Evolutionary conservation across 1,140 invertebrate genomes (phyloP), one percentile per base, ranked within the genome.

Genomic region (Calycopis cecrops): DNA sequence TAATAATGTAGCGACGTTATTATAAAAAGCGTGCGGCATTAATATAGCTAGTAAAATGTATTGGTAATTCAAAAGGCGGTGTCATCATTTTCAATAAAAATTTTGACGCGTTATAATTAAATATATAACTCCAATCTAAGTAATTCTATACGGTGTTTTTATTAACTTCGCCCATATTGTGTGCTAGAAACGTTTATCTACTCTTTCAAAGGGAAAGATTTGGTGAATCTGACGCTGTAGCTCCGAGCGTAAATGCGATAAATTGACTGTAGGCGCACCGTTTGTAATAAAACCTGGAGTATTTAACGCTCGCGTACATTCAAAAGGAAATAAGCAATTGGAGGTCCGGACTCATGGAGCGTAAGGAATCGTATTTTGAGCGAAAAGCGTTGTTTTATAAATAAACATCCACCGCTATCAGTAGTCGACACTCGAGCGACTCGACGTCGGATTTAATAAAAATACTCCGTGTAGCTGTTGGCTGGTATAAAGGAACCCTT

Each of bases 311-410:
- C 67, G 65, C 66, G 60, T 69, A 63, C 71, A 48, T 73, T 70
- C 65, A 60, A 71, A 70, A 75, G 61, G 63, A 69, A 62, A 53
- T 40, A 62, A 71, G 71, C 69, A 72, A 70, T 69, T 65, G 60
- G 57, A 58, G 57, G 49, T 49, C 55, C 60, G 60, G 60, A 55
- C 52, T 55, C 52, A 57, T 57, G 57, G 55, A 58, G 35, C 17
- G 54, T 65, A 73, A 75, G 72, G 76, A 72, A 71, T 58, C 63
- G 69, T 61, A 71, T 74, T 76, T 76, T 70, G 66, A 77, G 76
- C 73, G 68, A 65, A 76, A 81, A 83, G 71, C 74, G 77, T 70
- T 82, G 82, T 82, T 86, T 84, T 84, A 75, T 79, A 83, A 84
- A 85, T 83, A 86, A 86, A 85, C 83, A 83, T 62, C 60, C 54